Base-by-base conservation (phyloP, 2,888 invertebrate species). In the Pollenia amentaria region DNA sequence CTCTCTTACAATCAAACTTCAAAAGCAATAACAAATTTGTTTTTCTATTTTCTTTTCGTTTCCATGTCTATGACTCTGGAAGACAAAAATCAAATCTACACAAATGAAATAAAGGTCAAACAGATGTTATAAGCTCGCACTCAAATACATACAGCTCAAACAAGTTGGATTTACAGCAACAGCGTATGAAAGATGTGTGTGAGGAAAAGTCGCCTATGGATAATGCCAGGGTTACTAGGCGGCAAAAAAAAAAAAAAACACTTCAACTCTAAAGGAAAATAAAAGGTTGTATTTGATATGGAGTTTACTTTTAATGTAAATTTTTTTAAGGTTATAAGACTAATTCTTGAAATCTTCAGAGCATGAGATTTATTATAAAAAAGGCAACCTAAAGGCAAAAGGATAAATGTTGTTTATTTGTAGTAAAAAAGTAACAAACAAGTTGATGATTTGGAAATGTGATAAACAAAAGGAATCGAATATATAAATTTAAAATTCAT, bases 71-170 rank as follows among this genome's bases (percentile, higher is more conserved):
- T 21, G 55, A 55, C 6, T 29, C 29, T 29, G 29, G 21, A 55
- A 21, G 7, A 10, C 10, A 53, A 55, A 55, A 55, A 21, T 55
- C 55, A 55, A 55, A 55, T 55, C 8, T n/a, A n/a, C 51, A n/a
- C 7, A 51, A 10, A 14, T 3, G 18, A 6, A 65, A 18, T 69
- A 53, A 72, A 29, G 80, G 55, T 42, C 29, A 81, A 55, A 38
- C 16, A 21, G 21, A 4, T n/a, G n/a, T 42, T 44, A 14, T 14
- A 72, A 57, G 29, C 46, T 44, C 18, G 10, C 16, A 21, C 38
- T 48, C 18, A 53, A 55, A 57, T 29, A 29, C 29, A 29, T 29
- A 29, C 7, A 60, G 40, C 14, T 67, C 38, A 44, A 81, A 73
- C 18, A 72, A 48, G 14, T 48, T 48, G 48, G 18, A 65, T 18